phyloP scores from a whole-genome alignment of 2,113 vertebrate species.

The Rhinichthys klamathensis region DNA sequence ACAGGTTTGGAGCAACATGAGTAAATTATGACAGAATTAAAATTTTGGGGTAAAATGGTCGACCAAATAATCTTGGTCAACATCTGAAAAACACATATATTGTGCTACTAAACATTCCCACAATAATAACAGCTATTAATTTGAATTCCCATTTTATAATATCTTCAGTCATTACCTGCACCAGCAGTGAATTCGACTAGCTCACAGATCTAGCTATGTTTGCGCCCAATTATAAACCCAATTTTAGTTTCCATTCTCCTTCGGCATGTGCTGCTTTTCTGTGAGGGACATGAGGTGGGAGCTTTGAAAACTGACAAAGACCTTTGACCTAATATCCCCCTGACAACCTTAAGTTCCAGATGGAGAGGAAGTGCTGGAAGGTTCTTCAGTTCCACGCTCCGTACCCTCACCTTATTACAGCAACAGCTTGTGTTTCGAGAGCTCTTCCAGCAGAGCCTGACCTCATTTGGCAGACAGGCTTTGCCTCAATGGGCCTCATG shows the following conservation, averaged over 20 bases:
- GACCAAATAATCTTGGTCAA: neutral
- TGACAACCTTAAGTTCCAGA: slow-evolving; percentile 57
- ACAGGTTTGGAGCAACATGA: neutral
- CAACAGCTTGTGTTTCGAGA: slow-evolving; percentile 58
- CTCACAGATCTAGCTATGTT: slow-evolving; percentile 43
- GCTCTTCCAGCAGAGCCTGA: slow-evolving; percentile 58
- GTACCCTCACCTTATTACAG: slow-evolving; percentile 58
- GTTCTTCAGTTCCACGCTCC: slow-evolving; percentile 54
- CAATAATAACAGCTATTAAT: neutral
- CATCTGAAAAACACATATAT: neutral
- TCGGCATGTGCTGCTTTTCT: slow-evolving; percentile 49
- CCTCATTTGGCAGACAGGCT: slow-evolving; percentile 58
- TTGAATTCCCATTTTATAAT: neutral
- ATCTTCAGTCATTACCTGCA: neutral
- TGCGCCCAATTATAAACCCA: slow-evolving; percentile 55
- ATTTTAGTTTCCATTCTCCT: slow-evolving; percentile 42
- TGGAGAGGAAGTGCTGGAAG: slow-evolving; percentile 54
- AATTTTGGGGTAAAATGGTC: neutral
- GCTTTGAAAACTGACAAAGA: slow-evolving; percentile 48
- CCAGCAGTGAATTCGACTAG: slow-evolving; percentile 30
- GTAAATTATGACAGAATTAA: neutral
- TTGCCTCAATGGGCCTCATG: slow-evolving; percentile 52
- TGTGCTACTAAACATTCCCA: neutral
- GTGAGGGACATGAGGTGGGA: slow-evolving; percentile 44
- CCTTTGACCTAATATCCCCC: slow-evolving; percentile 54